Conservation (phyloP, 2,113 vertebrate genomes). For the Bostrychus sinensis region DNA sequence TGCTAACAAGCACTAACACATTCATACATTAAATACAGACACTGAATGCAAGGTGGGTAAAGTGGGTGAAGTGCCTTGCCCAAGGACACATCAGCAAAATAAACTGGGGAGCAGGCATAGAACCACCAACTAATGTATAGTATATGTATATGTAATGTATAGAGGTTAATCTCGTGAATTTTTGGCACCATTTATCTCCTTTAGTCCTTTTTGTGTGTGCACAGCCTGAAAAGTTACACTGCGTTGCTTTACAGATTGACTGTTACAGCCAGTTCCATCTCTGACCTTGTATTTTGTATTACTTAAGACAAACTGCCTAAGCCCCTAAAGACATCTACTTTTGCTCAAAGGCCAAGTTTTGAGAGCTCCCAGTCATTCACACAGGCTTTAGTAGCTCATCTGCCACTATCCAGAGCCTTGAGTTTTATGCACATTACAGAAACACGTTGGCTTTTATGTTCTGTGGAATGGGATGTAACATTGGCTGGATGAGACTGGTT, state of each 20-base stretch:
- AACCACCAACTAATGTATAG: too few species aligned
- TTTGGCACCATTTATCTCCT: not conserved
- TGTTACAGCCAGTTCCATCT: not conserved
- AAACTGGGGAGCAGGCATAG: too few species aligned
- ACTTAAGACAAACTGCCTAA: not conserved
- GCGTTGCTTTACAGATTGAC: not conserved
- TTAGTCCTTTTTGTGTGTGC: not conserved
- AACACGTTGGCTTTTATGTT: conserved; percentile 32
- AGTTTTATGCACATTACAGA: conserved; percentile 31
- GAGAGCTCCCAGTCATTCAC: conserved; percentile 13
- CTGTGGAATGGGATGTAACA: conserved; percentile 25
- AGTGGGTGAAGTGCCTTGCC: too few species aligned
- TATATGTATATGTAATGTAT: too few species aligned
- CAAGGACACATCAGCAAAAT: too few species aligned
- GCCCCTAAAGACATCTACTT: not conserved
- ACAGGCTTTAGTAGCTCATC: not conserved
- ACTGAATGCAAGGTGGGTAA: too few species aligned
- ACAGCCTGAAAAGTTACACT: not conserved
- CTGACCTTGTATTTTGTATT: conserved; percentile 3
- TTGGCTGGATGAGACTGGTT: conserved; percentile 3
- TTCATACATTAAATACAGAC: too few species aligned
- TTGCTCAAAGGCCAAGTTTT: not conserved
- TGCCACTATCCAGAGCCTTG: conserved; percentile 1
- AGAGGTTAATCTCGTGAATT: not conserved
- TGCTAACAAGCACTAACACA: too few species aligned